Conservation (phyloP, 1,140 invertebrate genomes). For the Aethina tumida region DNA sequence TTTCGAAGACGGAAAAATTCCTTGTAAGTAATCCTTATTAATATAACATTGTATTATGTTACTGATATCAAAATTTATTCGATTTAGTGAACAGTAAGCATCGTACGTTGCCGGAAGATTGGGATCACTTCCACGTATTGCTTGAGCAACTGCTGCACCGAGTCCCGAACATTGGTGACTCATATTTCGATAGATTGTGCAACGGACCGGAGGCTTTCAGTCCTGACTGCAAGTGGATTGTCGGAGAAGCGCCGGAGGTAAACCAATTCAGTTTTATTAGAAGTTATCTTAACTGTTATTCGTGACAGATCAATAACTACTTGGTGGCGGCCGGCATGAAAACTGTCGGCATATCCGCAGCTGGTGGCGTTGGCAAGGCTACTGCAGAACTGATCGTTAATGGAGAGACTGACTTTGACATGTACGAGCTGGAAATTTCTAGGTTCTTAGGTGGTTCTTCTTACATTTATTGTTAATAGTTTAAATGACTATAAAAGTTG, state of each 20-base stretch:
- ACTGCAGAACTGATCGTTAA: constrained; percentile 84
- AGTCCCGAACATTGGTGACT: constrained; percentile 65
- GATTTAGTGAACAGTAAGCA: constrained; percentile 41
- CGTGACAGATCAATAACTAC: constrained; percentile 76
- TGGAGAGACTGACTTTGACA: constrained; percentile 70
- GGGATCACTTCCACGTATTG: constrained; percentile 92
- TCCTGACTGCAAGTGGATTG: constrained; percentile 82
- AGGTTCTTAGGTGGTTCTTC: constrained; percentile 91
- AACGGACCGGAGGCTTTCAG: constrained; percentile 92
- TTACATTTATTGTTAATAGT: too few species aligned
- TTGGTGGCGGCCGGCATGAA: constrained; percentile 94
- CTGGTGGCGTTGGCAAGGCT: constrained; percentile 85
- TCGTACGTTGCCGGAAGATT: constrained; percentile 67
- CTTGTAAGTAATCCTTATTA: constrained; percentile 36
- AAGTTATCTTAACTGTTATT: constrained; percentile 7
- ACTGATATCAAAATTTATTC: constrained; percentile 3
- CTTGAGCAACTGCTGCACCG: constrained; percentile 76
- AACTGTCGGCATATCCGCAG: constrained; percentile 84
- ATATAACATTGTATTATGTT: constrained; percentile 5
- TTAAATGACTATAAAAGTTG: too few species aligned
- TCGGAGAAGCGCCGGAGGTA: constrained; percentile 88
- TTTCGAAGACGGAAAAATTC: constrained; percentile 68
- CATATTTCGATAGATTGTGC: constrained; percentile 64
- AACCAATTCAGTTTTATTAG: constrained; percentile 7
- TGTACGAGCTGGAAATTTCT: constrained; percentile 86